These are phyloP conservation scores for Oxygymnocypris stewartii DNA, from an alignment of 2,113 vertebrate genomes.

Conservation along the genomic window DNA sequence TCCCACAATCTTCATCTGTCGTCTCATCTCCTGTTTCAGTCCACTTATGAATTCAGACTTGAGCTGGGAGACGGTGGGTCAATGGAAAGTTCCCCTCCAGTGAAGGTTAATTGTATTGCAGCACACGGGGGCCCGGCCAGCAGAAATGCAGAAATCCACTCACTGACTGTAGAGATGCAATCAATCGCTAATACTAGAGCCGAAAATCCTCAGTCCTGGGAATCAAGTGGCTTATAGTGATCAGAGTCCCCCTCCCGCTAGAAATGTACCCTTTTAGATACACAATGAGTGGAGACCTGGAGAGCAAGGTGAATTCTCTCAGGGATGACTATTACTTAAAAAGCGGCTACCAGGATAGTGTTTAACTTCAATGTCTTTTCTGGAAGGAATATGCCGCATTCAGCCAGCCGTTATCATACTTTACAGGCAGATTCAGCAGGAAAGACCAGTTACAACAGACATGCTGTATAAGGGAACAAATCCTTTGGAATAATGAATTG, in stretches of 20 bases:
- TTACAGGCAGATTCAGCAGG: neutral
- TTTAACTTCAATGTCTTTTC: slow-evolving; percentile 53
- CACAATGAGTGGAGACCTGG: slow-evolving; percentile 36
- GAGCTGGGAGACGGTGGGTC: slow-evolving; percentile 60
- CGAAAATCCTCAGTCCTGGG: slow-evolving; percentile 50
- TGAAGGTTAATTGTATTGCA: slow-evolving; percentile 70
- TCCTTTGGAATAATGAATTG: neutral
- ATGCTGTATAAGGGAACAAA: neutral
- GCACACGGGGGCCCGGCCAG: slow-evolving; percentile 32
- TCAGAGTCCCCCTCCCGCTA: neutral
- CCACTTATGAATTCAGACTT: slow-evolving; percentile 53
- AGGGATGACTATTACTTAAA: slow-evolving; percentile 40
- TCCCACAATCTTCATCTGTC: neutral
- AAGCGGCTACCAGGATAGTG: slow-evolving; percentile 38
- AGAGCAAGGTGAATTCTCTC: slow-evolving; percentile 46
- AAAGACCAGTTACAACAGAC: neutral
- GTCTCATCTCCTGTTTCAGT: slow-evolving; percentile 50
- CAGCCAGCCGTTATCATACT: neutral
- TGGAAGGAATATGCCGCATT: slow-evolving; percentile 27
- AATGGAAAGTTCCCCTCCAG: slow-evolving; percentile 64
- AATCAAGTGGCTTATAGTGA: slow-evolving; percentile 45
- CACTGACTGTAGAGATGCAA: slow-evolving; percentile 63
- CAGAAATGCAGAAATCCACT: slow-evolving; percentile 66
- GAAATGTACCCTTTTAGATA: slow-evolving; percentile 25
- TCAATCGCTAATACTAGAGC: slow-evolving; percentile 65